A percentile compares a stretch with the other conserved stretches of the same genome.
These are phyloP conservation scores for Imbricaverruca yamaguchii DNA, from an alignment of 2,888 invertebrate species.

Conservation along the genomic window DNA sequence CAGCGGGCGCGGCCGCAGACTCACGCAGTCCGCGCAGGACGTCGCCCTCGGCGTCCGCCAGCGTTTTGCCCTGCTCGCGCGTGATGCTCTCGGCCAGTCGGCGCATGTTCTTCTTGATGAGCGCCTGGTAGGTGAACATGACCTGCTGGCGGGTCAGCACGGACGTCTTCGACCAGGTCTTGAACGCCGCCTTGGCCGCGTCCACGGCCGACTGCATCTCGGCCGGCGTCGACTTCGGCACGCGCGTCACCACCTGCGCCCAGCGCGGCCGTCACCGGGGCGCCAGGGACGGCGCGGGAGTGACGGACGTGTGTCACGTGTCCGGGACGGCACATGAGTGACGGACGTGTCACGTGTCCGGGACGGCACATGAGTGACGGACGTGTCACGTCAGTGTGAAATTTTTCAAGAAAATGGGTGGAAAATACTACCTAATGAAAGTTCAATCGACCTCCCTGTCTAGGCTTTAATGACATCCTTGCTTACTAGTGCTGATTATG, in stretches of 20 bases:
- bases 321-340: too few relatives aligned
- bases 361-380: too few relatives aligned
- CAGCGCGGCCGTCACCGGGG: too few relatives aligned
- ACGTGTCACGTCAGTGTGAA: too few relatives aligned
- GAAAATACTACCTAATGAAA: too few relatives aligned
- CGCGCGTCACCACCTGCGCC: conserved; percentile 54
- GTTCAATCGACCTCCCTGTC: too few relatives aligned
- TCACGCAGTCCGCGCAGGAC: conserved; percentile 92
- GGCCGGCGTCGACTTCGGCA: conserved; percentile 77
- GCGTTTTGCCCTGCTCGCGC: conserved; percentile 92
- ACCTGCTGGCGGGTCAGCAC: conserved; percentile 85
- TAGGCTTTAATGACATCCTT: too few relatives aligned
- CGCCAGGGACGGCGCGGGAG: too few relatives aligned
- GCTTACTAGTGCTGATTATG: too few relatives aligned
- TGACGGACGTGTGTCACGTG: too few relatives aligned
- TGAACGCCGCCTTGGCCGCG: conserved; percentile 70
- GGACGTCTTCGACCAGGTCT: conserved; percentile 83
- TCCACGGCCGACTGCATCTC: conserved; percentile 87
- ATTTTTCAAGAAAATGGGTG: too few relatives aligned
- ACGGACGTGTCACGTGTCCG: too few relatives aligned
- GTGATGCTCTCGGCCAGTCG: conserved; percentile 87
- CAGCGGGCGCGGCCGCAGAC: conserved; percentile 41
- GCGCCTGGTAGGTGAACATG: conserved; percentile 77
- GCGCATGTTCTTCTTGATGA: conserved; percentile 79
- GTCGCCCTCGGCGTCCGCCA: conserved; percentile 95